Conservation (phyloP, 1,140 invertebrate species). For the Megalopta genalis region DNA sequence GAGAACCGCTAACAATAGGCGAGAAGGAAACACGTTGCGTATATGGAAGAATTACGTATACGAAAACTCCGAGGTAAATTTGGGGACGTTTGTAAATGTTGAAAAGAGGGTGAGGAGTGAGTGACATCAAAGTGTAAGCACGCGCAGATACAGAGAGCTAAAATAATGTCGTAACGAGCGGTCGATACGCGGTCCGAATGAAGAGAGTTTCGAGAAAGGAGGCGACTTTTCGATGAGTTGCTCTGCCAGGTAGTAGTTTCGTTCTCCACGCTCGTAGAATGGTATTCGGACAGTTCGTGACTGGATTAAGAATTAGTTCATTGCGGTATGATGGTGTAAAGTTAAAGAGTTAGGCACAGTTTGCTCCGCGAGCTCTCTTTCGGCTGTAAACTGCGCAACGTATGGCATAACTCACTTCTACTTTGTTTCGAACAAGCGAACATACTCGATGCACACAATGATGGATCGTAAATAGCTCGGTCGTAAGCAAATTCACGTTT, state of each 20-base stretch:
- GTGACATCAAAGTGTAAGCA: slow-evolving; percentile 6
- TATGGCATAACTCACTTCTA: background rate
- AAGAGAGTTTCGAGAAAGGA: slow-evolving; percentile 41
- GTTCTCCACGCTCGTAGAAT: slow-evolving; percentile 26
- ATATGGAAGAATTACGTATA: too few species aligned
- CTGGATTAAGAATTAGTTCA: slow-evolving; percentile 22
- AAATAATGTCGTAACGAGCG: slow-evolving; percentile 53
- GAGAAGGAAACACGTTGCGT: background rate
- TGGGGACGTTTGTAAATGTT: background rate
- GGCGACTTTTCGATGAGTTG: background rate
- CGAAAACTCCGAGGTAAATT: background rate
- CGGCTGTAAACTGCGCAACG: background rate
- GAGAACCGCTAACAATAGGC: too few species aligned
- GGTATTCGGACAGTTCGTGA: slow-evolving; percentile 41
- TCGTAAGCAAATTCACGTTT: background rate
- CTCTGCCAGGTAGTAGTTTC: slow-evolving; percentile 15
- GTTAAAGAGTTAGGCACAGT: background rate
- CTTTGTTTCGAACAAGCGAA: background rate
- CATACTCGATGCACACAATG: background rate
- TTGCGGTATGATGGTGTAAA: background rate
- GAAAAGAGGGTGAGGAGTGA: background rate
- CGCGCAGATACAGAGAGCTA: slow-evolving; percentile 38
- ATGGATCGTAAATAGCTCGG: background rate
- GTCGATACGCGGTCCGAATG: slow-evolving; percentile 50
- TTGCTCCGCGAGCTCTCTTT: background rate